Evolutionary conservation across 2,888 invertebrate genomes (phyloP).

Genomic region (Odontocerum albicorne): DNA sequence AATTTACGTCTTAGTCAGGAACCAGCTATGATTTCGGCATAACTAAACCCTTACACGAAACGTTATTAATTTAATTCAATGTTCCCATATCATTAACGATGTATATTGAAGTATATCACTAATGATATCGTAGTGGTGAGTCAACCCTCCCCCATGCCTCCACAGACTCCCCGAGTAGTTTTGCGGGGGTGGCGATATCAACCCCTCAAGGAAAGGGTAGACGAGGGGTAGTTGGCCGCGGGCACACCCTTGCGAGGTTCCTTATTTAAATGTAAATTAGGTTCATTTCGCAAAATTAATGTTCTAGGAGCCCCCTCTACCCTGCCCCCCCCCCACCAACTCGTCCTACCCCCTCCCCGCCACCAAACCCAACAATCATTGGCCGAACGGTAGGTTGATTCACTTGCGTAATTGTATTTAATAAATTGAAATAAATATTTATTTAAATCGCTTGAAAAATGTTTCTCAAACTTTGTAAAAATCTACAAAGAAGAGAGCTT

Average conservation of each 20-base stretch:
- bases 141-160: background rate
- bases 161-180: conserved; percentile 14
- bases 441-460: no score
- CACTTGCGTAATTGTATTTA: conserved; percentile 19
- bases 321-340: conserved; percentile 39
- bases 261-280: conserved; percentile 91
- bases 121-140: conserved; percentile 12
- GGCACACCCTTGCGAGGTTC: conserved; percentile 49
- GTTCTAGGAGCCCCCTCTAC: conserved; percentile 57
- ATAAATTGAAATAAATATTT: no score
- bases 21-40: background rate
- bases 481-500: no score
- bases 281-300: conserved; percentile 89
- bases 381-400: conserved; percentile 25
- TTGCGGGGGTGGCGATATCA: conserved; percentile 36
- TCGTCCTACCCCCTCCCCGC: conserved; percentile 55
- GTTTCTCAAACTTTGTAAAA: no score
- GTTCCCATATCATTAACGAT: conserved; percentile 14
- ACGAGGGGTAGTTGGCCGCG: conserved; percentile 46
- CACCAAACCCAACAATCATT: conserved; percentile 40
- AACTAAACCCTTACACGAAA: conserved; percentile 1
- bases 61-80: conserved; percentile 13
- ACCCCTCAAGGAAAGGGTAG: conserved; percentile 44
- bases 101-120: conserved; percentile 9
- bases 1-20: no score